Evolutionary conservation across 2,113 vertebrate species (phyloP).

Genomic region (Rostratula benghalensis): DNA sequence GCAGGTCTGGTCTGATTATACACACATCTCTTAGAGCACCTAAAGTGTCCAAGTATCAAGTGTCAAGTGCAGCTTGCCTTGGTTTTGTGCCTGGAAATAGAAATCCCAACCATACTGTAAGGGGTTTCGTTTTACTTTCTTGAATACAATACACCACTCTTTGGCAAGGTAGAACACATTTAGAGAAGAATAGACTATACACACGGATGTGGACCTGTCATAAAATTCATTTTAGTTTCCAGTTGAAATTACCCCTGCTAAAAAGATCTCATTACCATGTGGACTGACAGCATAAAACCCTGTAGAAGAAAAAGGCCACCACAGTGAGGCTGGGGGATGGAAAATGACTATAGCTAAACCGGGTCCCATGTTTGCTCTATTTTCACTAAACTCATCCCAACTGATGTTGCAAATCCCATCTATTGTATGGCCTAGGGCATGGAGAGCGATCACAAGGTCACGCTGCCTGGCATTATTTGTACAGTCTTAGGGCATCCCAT

Average conservation of each 20-base stretch:
- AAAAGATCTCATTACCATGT: not conserved
- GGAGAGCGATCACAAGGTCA: not conserved
- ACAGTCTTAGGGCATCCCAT: not conserved
- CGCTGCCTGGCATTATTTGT: not conserved
- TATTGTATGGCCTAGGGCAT: not conserved
- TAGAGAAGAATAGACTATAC: slow-evolving; percentile 11
- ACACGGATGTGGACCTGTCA: slow-evolving; percentile 3
- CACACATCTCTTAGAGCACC: not conserved
- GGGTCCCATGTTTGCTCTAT: not conserved
- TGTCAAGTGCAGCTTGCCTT: not conserved
- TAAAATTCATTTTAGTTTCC: slow-evolving; percentile 2
- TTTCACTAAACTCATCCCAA: not conserved
- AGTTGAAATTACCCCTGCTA: slow-evolving; percentile 15
- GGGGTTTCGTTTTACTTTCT: slow-evolving; percentile 6
- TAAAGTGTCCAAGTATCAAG: not conserved
- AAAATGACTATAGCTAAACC: not conserved
- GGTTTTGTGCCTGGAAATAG: slow-evolving; percentile 40
- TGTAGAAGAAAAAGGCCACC: not conserved
- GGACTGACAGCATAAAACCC: not conserved
- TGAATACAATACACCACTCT: not conserved
- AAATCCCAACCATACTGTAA: slow-evolving; percentile 40
- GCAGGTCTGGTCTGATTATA: not conserved
- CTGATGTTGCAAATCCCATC: not conserved
- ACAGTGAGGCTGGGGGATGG: not conserved
- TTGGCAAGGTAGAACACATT: slow-evolving; percentile 20